These are phyloP conservation scores for Cyclopterus lumpus DNA, from an alignment of 2,797 vertebrate species.

Conservation along the genomic window DNA sequence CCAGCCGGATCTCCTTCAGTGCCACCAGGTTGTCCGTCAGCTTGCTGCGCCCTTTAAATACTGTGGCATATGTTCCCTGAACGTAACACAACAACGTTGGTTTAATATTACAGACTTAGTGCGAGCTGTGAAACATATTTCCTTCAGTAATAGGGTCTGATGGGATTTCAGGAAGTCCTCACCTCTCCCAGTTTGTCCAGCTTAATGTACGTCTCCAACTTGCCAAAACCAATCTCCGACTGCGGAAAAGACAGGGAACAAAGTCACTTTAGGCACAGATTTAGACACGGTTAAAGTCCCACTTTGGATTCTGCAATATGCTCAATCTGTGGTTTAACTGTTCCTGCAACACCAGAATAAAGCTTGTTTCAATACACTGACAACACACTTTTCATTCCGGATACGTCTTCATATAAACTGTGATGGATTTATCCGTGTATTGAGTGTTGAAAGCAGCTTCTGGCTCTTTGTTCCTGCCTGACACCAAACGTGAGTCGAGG, in stretches of 20 bases:
- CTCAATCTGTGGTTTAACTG: background rate
- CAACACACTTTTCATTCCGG: background rate
- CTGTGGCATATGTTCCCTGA: conserved; percentile 97
- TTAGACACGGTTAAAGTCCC: background rate
- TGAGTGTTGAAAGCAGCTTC: background rate
- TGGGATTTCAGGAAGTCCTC: conserved; percentile 22
- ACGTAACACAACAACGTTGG: background rate
- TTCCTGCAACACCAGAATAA: background rate
- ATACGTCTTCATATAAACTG: background rate
- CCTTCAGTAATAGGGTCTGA: rapidly evolving
- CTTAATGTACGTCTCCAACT: conserved; percentile 99
- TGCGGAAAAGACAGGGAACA: conserved; percentile 65
- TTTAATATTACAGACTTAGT: background rate
- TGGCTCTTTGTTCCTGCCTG: background rate
- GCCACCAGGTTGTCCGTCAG: conserved; percentile 98
- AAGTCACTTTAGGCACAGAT: conserved; percentile 2
- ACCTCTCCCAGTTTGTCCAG: conserved; percentile 99
- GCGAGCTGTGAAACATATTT: background rate
- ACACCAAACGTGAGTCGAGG: background rate
- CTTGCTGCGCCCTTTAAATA: conserved; percentile 98
- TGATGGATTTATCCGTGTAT: background rate
- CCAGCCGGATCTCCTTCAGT: conserved; percentile 96
- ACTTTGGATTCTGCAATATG: background rate
- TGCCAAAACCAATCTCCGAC: conserved; percentile 99
- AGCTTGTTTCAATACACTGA: background rate